These are phyloP conservation scores for Numenius arquata DNA, from an alignment of 2,113 vertebrate species.

Conservation along the genomic window DNA sequence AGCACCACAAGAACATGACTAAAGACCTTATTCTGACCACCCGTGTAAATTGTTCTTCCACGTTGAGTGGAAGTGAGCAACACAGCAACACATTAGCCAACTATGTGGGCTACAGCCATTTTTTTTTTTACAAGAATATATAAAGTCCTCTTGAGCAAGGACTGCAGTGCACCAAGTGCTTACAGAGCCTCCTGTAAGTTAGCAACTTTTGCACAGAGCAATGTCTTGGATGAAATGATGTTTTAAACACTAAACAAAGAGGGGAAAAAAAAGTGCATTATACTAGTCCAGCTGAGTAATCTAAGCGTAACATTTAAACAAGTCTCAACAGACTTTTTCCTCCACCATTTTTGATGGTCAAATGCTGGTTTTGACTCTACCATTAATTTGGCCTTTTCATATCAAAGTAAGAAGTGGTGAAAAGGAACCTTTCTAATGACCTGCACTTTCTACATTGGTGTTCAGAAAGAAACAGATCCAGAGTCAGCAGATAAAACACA, in stretches of 20 bases:
- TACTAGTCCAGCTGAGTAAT: no score
- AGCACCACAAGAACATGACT: background rate
- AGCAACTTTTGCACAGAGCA: background rate
- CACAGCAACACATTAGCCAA: background rate
- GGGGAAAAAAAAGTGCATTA: no score
- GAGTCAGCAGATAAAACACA: background rate
- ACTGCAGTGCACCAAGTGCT: background rate
- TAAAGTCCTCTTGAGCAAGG: background rate
- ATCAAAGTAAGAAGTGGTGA: background rate
- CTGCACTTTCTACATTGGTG: background rate
- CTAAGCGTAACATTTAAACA: background rate
- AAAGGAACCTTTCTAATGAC: background rate
- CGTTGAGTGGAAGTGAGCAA: background rate
- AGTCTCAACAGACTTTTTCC: background rate
- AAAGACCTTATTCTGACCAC: background rate
- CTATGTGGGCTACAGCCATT: background rate
- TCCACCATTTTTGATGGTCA: background rate
- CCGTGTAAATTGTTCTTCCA: background rate
- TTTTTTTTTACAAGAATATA: background rate
- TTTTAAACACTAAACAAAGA: background rate
- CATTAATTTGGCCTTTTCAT: background rate
- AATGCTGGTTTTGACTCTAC: background rate
- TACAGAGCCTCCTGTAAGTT: background rate
- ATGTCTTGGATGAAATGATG: background rate
- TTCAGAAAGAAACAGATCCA: background rate